Evolutionary conservation across 2,113 vertebrate species (phyloP).

Genomic region (Clarias gariepinus): DNA sequence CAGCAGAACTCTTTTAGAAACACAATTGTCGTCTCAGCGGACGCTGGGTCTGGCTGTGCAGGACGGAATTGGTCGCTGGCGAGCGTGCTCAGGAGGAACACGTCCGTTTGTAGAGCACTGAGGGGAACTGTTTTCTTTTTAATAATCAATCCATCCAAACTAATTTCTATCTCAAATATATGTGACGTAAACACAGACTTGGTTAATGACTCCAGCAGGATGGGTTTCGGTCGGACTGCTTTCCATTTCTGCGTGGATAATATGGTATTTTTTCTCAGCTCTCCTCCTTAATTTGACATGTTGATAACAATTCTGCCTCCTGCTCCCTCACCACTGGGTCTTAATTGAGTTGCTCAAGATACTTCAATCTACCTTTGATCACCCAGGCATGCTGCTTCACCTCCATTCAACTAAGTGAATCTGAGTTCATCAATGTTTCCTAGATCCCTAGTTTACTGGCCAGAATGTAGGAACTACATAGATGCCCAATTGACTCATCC

Average conservation of each 20-base stretch:
- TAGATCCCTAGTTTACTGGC: background rate
- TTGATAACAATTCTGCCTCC: background rate
- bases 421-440: background rate
- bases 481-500: background rate
- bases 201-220: background rate
- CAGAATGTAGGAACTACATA: background rate
- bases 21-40: background rate
- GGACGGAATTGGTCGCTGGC: background rate
- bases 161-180: background rate
- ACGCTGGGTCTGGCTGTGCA: background rate
- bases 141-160: background rate
- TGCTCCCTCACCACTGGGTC: background rate
- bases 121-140: background rate
- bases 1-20: constrained; percentile 13
- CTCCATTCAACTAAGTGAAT: background rate
- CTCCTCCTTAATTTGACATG: background rate
- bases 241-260: background rate
- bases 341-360: background rate
- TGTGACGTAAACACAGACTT: background rate
- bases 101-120: background rate
- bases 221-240: background rate
- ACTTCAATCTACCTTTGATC: no score
- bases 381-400: background rate
- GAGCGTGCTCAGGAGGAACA: background rate
- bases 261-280: background rate